Base-by-base conservation (phyloP, 2,888 invertebrate species). In the Crocallis elinguaria region DNA sequence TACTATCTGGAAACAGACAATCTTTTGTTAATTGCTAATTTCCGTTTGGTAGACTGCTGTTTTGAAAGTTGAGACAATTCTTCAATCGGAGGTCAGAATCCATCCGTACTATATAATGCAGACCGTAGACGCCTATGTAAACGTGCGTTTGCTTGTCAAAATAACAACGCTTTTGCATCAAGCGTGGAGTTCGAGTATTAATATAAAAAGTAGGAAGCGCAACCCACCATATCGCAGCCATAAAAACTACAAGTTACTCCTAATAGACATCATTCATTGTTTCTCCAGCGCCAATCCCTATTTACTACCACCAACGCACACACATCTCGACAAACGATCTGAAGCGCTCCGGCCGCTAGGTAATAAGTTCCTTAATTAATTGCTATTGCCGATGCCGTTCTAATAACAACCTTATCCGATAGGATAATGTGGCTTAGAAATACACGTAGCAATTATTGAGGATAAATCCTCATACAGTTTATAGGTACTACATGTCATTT, bases 351-450 rank as follows among this genome's bases (percentile, higher is more conserved):
- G 59, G 56, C 60, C 66, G 54, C 57, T 67, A 57, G 57, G 75
- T 75, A 81, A 81, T 82, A 83, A 80, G 71, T 77, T 77, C 67
- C 67, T 69, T 83, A 81, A 84, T 84, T 84, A 84, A 85, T 84
- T 82, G 84, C 80, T 82, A 83, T 77, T 73, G 74, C 75, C 21
- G 57, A 64, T 64, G 67, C 65, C n/a, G n/a, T n/a, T n/a, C n/a
- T n/a, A 63, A 55, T 72, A 72, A 70, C 66, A 69, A 59, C 64
- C 49, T 43, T 43, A 56, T 25, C 50, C 37, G 45, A 69, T 64
- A 64, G 60, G 51, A 66, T 48, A 61, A 49, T 46, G 46, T 43
- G 32, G 48, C 53, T 52, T 48, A 53, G 32, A 36, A 48, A 42
- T 49, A 49, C 57, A 46, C 48, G 55, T 16, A 16, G 17, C 37